These are phyloP conservation scores for Chloropsis hardwickii DNA, from an alignment of 2,113 vertebrate genomes.

Conservation along the genomic window DNA sequence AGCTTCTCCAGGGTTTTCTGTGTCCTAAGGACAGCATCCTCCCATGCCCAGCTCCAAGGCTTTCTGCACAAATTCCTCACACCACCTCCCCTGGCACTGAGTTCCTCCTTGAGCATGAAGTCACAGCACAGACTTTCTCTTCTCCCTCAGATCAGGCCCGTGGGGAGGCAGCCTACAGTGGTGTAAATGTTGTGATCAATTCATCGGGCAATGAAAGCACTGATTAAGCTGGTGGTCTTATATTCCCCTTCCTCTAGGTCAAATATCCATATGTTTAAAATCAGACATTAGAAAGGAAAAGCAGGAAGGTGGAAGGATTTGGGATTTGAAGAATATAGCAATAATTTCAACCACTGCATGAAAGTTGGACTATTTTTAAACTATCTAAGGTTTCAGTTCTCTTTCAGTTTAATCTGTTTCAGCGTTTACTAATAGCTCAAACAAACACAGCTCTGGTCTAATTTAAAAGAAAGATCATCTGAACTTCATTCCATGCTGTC, in stretches of 20 bases:
- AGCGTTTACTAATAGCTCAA: background rate
- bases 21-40: background rate
- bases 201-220: background rate
- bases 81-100: accelerated
- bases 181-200: background rate
- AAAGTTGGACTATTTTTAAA: background rate
- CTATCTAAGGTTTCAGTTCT: background rate
- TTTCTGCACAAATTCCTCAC: background rate
- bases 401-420: background rate
- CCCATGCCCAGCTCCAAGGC: background rate
- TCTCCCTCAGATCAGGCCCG: background rate
- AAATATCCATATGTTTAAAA: background rate
- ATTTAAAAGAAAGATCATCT: background rate
- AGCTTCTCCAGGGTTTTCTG: background rate
- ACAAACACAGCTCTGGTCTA: background rate
- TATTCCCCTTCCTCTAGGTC: background rate
- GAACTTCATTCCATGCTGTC: background rate
- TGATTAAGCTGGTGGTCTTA: background rate
- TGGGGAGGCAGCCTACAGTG: background rate
- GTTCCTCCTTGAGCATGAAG: background rate
- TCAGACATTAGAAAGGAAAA: background rate
- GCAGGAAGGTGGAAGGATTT: background rate
- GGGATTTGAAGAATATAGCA: background rate
- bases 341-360: background rate
- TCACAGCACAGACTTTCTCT: background rate